These are phyloP conservation scores for Tridacna crocea DNA, from an alignment of 2,888 invertebrate species.

Conservation along the genomic window DNA sequence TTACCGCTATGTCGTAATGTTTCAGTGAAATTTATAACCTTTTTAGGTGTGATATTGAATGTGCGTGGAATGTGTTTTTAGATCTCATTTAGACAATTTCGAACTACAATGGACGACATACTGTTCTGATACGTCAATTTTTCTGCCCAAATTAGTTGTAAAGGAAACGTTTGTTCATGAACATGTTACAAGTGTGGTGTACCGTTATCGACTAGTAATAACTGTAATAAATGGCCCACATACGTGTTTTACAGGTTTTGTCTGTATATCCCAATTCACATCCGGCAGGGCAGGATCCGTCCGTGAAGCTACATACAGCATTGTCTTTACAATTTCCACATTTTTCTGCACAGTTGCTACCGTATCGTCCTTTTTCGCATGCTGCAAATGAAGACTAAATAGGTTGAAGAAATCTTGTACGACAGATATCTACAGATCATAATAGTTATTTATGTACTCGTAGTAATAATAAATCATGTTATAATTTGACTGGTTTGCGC, in stretches of 20 bases:
- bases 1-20: too few relatives aligned
- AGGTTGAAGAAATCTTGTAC: background rate
- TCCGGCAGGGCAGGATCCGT: background rate
- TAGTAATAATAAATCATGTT: background rate
- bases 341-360: background rate
- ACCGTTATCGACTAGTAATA: background rate
- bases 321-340: background rate
- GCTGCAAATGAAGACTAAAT: background rate
- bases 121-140: too few relatives aligned
- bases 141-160: background rate
- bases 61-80: too few relatives aligned
- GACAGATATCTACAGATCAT: background rate
- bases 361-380: background rate
- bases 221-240: background rate
- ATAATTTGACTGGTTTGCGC: too few relatives aligned
- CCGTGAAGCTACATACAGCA: background rate
- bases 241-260: background rate
- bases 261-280: background rate
- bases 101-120: too few relatives aligned
- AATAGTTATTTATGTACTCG: background rate
- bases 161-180: background rate
- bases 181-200: background rate
- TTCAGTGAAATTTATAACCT: too few relatives aligned
- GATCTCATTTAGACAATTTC: too few relatives aligned
- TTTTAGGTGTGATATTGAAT: background rate